phyloP scores from a whole-genome alignment of 2,113 vertebrate species.

The Malaclemys terrapin region DNA sequence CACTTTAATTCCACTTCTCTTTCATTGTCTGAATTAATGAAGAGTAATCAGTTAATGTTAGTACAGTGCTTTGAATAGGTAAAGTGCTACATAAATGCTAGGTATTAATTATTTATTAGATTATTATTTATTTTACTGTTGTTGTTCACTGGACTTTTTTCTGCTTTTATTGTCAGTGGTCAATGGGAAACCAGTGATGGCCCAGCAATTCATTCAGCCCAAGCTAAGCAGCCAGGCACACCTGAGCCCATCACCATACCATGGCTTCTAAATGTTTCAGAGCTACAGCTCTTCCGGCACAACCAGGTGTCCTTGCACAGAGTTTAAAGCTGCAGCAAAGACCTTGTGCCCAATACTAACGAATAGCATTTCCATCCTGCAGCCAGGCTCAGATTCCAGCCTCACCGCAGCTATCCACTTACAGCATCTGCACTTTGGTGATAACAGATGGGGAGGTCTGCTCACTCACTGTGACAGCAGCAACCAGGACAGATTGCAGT shows the following conservation, averaged over 20 bases:
- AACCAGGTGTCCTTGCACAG: not conserved
- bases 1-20: slow-evolving; percentile 34
- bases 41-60: slow-evolving; percentile 39
- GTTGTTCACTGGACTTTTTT: not conserved
- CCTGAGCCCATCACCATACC: not conserved
- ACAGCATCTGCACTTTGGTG: not conserved
- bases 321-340: not conserved
- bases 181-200: not conserved
- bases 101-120: slow-evolving; percentile 8
- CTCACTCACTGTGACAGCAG: accelerated
- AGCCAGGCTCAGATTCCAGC: not conserved
- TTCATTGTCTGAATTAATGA: slow-evolving; percentile 65
- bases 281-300: not conserved
- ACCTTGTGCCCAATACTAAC: not conserved
- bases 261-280: not conserved
- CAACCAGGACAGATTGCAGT: not conserved
- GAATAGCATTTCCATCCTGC: not conserved
- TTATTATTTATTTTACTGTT: not conserved
- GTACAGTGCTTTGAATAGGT: not conserved
- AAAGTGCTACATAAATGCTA: not conserved
- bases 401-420: not conserved
- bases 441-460: not conserved
- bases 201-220: not conserved
- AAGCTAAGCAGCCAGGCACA: not conserved
- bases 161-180: not conserved